Evolutionary conservation across 1,140 invertebrate genomes (phyloP).

Genomic region (Temnothorax curvispinosus): DNA sequence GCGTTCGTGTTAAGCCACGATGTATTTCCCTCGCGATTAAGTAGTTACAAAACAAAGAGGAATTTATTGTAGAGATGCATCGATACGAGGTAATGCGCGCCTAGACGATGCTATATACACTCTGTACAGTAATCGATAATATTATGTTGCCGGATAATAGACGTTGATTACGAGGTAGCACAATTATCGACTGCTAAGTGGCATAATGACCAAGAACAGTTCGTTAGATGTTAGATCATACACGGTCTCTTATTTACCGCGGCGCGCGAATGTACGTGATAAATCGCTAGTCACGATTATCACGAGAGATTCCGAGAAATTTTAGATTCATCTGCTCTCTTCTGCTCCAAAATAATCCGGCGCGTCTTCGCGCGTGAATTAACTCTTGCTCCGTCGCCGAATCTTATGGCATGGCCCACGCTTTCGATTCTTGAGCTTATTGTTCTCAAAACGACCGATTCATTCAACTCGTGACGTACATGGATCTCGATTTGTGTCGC

Average conservation of each 20-base stretch:
- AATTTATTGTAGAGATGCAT: slow-evolving; percentile 46
- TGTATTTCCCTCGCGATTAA: slow-evolving; percentile 44
- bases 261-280: neutral
- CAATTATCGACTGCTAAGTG: slow-evolving; percentile 47
- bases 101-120: slow-evolving; percentile 14
- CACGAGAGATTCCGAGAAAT: neutral
- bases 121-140: slow-evolving; percentile 34
- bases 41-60: slow-evolving; percentile 30
- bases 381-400: neutral
- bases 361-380: neutral
- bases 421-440: neutral
- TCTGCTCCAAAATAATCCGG: neutral
- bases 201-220: neutral
- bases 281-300: slow-evolving; percentile 14
- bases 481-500: neutral
- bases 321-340: neutral
- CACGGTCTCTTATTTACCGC: neutral
- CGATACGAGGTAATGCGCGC: slow-evolving; percentile 35
- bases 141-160: slow-evolving; percentile 32
- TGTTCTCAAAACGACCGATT: neutral
- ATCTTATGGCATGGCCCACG: neutral
- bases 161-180: slow-evolving; percentile 25
- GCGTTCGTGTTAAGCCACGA: slow-evolving; percentile 25
- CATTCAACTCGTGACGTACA: neutral
- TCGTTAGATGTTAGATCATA: slow-evolving; percentile 25